These are phyloP conservation scores for Montifringilla adamsi DNA, from an alignment of 2,113 vertebrate genomes.

Conservation along the genomic window DNA sequence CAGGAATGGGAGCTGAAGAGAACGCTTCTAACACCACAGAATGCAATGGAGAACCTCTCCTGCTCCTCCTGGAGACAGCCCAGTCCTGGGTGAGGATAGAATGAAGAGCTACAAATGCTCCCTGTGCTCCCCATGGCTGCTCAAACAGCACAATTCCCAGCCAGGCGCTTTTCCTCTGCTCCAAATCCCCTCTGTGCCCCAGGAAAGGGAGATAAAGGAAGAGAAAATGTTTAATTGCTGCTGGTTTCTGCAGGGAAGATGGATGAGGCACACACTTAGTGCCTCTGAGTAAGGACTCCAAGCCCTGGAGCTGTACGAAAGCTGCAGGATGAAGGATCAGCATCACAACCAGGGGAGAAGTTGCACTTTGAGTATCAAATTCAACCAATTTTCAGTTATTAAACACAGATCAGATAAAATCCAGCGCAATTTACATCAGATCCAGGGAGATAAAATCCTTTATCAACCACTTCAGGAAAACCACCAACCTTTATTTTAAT, in stretches of 20 bases:
- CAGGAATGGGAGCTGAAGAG: rapidly evolving
- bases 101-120: not conserved
- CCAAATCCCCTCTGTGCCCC: not conserved
- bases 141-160: not conserved
- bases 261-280: rapidly evolving
- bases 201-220: not conserved
- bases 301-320: not conserved
- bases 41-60: not conserved
- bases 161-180: not conserved
- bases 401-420: rapidly evolving
- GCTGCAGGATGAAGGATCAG: not conserved
- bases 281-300: rapidly evolving
- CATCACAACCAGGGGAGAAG: not conserved
- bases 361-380: rapidly evolving
- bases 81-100: not conserved
- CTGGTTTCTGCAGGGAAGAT: not conserved
- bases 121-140: not conserved
- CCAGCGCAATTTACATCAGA: not conserved
- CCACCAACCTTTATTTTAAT: not conserved
- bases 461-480: not conserved
- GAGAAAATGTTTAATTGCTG: not conserved
- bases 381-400: not conserved
- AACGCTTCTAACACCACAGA: rapidly evolving
- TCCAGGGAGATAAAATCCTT: rapidly evolving
- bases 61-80: not conserved